Conservation (phyloP, 1,140 invertebrate species). For the Mycetomoellerius zeteki region DNA sequence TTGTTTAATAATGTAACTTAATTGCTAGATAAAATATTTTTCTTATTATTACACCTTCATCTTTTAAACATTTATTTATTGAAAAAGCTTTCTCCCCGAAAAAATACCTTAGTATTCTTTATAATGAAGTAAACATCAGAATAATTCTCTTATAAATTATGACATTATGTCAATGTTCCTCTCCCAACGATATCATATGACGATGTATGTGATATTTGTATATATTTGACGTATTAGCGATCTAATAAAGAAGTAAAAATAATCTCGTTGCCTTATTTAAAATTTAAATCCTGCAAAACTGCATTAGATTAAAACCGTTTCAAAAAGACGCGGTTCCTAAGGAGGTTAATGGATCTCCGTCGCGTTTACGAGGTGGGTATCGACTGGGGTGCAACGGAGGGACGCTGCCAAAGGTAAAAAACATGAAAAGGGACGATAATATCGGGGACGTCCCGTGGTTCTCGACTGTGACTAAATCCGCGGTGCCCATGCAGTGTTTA, state of each 20-base stretch:
- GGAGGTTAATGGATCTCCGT: conserved; percentile 42
- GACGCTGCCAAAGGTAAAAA: conserved; percentile 25
- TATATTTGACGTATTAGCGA: neutral
- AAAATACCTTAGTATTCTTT: neutral
- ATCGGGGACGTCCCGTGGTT: conserved; percentile 83
- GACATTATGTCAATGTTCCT: neutral
- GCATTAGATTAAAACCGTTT: neutral
- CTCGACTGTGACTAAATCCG: conserved; percentile 86
- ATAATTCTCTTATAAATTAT: neutral
- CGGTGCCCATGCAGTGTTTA: conserved; percentile 87
- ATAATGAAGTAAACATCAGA: conserved; percentile 9
- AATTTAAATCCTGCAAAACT: neutral
- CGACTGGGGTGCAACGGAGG: neutral
- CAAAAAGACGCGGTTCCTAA: neutral
- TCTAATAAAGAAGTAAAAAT: neutral
- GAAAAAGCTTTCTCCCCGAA: neutral
- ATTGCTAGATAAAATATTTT: conserved; percentile 12
- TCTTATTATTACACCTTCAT: neutral
- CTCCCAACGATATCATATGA: neutral
- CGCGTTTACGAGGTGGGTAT: conserved; percentile 16
- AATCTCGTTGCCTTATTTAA: neutral
- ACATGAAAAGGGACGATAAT: conserved; percentile 67
- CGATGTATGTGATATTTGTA: neutral
- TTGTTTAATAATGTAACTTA: neutral
- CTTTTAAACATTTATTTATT: neutral